phyloP scores from a whole-genome alignment of 2,888 invertebrate genomes.

The Omphaloscelis lunosa region DNA sequence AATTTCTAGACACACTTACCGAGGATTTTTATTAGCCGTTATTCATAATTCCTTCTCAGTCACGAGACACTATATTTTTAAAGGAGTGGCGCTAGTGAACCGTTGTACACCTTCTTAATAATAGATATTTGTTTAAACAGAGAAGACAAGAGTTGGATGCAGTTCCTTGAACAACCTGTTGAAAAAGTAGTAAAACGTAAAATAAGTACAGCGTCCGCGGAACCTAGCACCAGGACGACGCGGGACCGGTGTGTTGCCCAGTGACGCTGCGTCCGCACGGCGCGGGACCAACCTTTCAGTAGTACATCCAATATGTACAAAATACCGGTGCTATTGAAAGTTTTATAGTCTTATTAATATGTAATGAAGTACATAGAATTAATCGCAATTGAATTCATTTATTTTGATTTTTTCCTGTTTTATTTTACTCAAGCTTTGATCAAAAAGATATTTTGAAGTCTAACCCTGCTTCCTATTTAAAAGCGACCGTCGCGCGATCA shows the following conservation, averaged over 20 bases:
- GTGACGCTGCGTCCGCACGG: constrained; percentile 2
- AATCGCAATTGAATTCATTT: background rate
- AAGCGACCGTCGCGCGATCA: too few relatives aligned
- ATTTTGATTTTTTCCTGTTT: background rate
- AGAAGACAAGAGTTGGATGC: background rate
- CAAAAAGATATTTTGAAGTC: background rate
- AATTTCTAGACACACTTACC: too few relatives aligned
- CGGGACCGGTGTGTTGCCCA: constrained; percentile 3
- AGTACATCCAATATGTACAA: background rate
- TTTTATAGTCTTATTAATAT: background rate
- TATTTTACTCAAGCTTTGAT: constrained; percentile 1
- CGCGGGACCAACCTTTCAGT: background rate
- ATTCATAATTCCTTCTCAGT: too few relatives aligned
- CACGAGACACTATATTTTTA: too few relatives aligned
- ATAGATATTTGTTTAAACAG: constrained; percentile 21
- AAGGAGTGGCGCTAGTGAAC: too few relatives aligned
- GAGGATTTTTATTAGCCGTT: too few relatives aligned
- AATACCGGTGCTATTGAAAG: background rate
- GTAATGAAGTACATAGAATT: constrained; percentile 11
- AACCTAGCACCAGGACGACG: background rate
- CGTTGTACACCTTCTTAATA: too few relatives aligned
- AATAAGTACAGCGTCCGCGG: too few relatives aligned
- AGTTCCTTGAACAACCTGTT: background rate
- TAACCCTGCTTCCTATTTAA: too few relatives aligned
- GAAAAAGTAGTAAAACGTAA: too few relatives aligned